A percentile compares a stretch with the other conserved stretches of the same genome.
phyloP scores from a whole-genome alignment of 2,797 vertebrate genomes.

The Poecile montanus region DNA sequence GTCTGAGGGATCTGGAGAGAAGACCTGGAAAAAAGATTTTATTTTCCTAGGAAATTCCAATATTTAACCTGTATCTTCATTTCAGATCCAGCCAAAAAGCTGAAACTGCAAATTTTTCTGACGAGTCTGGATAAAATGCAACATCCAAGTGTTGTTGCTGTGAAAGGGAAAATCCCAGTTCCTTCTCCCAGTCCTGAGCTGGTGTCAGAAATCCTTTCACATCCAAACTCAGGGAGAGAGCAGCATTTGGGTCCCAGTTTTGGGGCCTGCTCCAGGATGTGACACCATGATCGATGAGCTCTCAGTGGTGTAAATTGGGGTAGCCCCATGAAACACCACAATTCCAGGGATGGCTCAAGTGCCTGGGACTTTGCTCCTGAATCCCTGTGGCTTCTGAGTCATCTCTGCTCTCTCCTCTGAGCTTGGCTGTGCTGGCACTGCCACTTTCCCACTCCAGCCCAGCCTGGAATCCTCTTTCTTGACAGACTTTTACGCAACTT shows the following conservation, averaged over 20 bases:
- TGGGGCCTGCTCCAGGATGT: background rate
- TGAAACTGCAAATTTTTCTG: background rate
- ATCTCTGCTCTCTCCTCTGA: background rate
- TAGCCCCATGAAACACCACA: fast-evolving
- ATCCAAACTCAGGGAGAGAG: background rate
- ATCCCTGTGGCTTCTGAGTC: background rate
- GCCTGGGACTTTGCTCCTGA: background rate
- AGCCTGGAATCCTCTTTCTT: background rate
- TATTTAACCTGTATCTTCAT: background rate
- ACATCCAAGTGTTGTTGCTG: background rate
- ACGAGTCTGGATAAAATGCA: background rate
- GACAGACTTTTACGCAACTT: background rate
- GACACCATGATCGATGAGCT: background rate
- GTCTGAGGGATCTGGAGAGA: background rate
- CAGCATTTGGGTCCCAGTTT: background rate
- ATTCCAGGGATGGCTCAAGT: background rate
- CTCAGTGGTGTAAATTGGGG: background rate
- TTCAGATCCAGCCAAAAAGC: background rate
- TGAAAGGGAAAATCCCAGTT: background rate
- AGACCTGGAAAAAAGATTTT: background rate
- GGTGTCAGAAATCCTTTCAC: background rate
- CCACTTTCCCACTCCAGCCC: background rate
- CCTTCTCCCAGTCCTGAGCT: background rate
- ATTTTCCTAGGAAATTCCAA: background rate
- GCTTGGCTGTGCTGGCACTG: fast-evolving